Base-by-base conservation (phyloP, 2,888 invertebrate genomes). In the Erpobdella octoculata region DNA sequence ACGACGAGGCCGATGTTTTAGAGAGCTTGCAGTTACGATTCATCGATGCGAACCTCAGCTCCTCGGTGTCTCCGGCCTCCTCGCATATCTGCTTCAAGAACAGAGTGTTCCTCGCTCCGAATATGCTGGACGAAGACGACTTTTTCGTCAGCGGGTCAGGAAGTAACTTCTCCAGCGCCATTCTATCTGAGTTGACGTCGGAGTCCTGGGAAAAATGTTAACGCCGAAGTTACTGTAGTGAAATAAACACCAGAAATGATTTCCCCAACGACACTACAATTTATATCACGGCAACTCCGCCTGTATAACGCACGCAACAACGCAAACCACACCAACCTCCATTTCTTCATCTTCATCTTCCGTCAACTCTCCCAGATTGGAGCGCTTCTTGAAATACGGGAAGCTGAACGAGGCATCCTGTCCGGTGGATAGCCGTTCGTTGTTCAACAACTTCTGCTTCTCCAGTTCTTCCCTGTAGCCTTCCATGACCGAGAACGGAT, bases 301-400 rank as follows among this genome's bases (percentile, higher is more conserved):
- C n/a, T n/a, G n/a, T n/a, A n/a, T n/a, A n/a, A n/a, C n/a, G n/a
- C n/a, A n/a, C n/a, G n/a, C n/a, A n/a, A n/a, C n/a, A 46, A n/a
- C 21, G 46, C 46, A 46, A 46, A 46, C 46, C 5, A 46, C 15
- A 53, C 62, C 31, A 1, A 62, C 62, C 62, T 62, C 62, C 62
- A 62, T 62, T 31, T 62, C 62, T 33, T 62, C 62, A n/a, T 62
- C 62, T 21, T 62, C 62, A 35, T 62, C 62, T 12, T 62, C 62
- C 1, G 62, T 62, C 62, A 62, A 31, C 31, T 62, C 62, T 31
- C 62, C 62, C n/a, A 62, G 62, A 18, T 62, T 62, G 8, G 62
- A 62, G 31, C 31, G 28, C 18, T 62, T 62, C 35, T 62, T 62
- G 18, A 33, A 62, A 31, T 62, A 53, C 53, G 53, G 53, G 53